Percentiles rank a stretch among this genome's conserved stretches.
Evolutionary conservation across 2,113 vertebrate species (phyloP).

Genomic region (Glaucidium brasilianum): DNA sequence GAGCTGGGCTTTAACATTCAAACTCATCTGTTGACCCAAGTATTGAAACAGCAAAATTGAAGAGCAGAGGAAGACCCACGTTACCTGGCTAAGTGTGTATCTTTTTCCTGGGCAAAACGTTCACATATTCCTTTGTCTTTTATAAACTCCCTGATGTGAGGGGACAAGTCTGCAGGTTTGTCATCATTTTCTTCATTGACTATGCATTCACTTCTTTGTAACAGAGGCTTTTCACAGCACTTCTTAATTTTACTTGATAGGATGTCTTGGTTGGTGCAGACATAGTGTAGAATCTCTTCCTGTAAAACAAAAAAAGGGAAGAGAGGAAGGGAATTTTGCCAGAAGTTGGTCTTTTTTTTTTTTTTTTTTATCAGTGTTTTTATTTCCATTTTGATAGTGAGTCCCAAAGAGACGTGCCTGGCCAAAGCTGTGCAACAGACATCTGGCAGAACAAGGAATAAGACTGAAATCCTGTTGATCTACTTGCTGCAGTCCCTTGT

Average conservation of each 20-base stretch:
- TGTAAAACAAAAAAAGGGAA: not conserved
- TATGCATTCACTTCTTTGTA: conserved; percentile 63
- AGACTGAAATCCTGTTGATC: no score
- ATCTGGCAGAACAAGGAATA: not conserved
- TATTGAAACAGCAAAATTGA: fast-evolving
- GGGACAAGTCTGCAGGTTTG: conserved; percentile 50
- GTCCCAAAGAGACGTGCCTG: not conserved
- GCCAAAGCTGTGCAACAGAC: not conserved
- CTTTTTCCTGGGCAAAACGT: conserved; percentile 52
- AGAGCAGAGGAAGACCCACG: not conserved
- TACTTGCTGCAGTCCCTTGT: not conserved
- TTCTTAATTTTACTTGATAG: conserved; percentile 57
- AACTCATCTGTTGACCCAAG: not conserved
- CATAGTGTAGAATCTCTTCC: conserved; percentile 44
- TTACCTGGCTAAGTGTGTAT: conserved; percentile 66
- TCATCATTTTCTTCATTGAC: conserved; percentile 36
- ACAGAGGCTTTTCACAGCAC: conserved; percentile 62
- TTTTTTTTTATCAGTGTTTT: not conserved
- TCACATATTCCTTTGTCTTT: conserved; percentile 52
- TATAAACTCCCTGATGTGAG: conserved; percentile 43
- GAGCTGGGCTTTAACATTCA: not conserved
- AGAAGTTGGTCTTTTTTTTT: no score
- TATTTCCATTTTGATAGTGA: not conserved
- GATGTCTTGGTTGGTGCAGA: conserved; percentile 47
- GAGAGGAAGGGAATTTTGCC: not conserved